These are phyloP conservation scores for Liopterus haemorrhoidalis DNA, from an alignment of 2,888 invertebrate species.

Conservation along the genomic window DNA sequence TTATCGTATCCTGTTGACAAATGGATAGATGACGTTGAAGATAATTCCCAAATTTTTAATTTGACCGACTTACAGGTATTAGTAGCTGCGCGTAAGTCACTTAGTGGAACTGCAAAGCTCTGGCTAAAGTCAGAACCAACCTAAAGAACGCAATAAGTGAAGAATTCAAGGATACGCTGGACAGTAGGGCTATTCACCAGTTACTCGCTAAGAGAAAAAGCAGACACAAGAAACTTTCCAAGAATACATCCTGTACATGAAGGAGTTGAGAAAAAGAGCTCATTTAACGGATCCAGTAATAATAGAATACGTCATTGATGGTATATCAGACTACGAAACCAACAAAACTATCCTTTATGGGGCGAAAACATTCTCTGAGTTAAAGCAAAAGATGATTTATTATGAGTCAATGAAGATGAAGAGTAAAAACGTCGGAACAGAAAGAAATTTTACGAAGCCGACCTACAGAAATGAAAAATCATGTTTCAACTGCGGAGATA, in stretches of 20 bases:
- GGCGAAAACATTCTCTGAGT: conserved; percentile 10
- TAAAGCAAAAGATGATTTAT: conserved; percentile 19
- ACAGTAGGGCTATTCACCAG: no score
- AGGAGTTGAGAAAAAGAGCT: conserved; percentile 35
- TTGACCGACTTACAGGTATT: no score
- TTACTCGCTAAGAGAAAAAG: conserved; percentile 28
- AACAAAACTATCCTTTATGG: conserved; percentile 21
- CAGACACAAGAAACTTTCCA: conserved; percentile 34
- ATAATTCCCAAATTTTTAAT: no score
- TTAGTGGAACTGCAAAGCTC: no score
- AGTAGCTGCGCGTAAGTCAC: no score
- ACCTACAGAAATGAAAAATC: no score
- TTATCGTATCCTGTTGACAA: no score
- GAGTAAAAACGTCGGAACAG: no score
- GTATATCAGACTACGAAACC: conserved; percentile 28
- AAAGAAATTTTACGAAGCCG: not conserved
- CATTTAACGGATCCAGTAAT: conserved; percentile 34
- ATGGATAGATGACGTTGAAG: no score
- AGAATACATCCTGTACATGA: conserved; percentile 37
- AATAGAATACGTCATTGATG: conserved; percentile 39
- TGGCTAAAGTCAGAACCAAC: no score
- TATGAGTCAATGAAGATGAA: conserved; percentile 21
- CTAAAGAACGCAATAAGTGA: no score
- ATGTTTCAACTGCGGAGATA: conserved; percentile 22
- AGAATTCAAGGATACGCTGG: no score